These are phyloP conservation scores for Henricia sp. DNA, from an alignment of 53 echinoderm and acorn worm species.

Conservation along the genomic window DNA sequence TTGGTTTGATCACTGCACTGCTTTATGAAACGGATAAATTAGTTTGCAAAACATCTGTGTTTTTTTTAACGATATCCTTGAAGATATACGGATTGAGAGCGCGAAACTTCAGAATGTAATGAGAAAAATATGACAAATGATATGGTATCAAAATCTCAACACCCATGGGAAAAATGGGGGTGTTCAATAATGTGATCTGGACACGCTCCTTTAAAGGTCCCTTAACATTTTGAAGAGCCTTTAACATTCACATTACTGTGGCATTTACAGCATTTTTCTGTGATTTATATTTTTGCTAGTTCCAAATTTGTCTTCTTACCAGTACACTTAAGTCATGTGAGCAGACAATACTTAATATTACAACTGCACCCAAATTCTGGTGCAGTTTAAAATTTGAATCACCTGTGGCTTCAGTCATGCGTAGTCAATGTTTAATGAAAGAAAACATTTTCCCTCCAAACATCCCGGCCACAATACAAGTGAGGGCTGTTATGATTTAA, in stretches of 20 bases:
- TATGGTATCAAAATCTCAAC: too few relatives aligned
- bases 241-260: too few relatives aligned
- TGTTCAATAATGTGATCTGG: too few relatives aligned
- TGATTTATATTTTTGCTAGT: background rate
- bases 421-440: slow-evolving; percentile 37
- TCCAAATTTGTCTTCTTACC: background rate
- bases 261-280: background rate
- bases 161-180: too few relatives aligned
- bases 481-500: slow-evolving; percentile 63
- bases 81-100: too few relatives aligned
- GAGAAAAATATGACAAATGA: too few relatives aligned
- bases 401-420: slow-evolving; percentile 57
- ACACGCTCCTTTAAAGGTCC: too few relatives aligned
- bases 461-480: slow-evolving; percentile 33
- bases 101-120: too few relatives aligned
- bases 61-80: too few relatives aligned
- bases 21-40: too few relatives aligned
- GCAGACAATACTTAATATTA: slow-evolving; percentile 3
- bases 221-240: too few relatives aligned
- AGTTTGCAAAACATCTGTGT: background rate
- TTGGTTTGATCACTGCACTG: too few relatives aligned
- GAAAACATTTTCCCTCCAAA: slow-evolving; percentile 55
- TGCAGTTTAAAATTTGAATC: slow-evolving; percentile 20
- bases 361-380: background rate
- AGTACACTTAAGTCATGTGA: background rate